Evolutionary conservation across 2,888 invertebrate species (phyloP).

Genomic region (Atethmia centrago): DNA sequence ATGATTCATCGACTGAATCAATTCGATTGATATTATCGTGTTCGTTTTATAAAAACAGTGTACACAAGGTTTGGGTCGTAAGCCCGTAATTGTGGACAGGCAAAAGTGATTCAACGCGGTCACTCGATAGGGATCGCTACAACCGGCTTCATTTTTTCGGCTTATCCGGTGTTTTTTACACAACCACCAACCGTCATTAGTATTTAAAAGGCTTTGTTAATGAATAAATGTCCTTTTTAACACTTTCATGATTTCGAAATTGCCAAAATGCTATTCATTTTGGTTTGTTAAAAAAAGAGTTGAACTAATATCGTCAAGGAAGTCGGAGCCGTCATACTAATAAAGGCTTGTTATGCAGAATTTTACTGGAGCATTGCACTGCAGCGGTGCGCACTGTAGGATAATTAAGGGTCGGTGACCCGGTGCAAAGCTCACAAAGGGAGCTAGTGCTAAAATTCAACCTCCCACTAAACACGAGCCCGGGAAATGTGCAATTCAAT

Average conservation of each 20-base stretch:
- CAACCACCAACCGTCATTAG: conserved; percentile 65
- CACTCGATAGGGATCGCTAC: conserved; percentile 76
- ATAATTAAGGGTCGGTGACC: conserved; percentile 89
- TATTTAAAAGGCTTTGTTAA: conserved; percentile 52
- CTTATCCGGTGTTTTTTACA: conserved; percentile 80
- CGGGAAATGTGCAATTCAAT: conserved; percentile 72
- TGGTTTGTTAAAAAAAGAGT: conserved; percentile 71
- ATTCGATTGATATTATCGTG: conserved; percentile 78
- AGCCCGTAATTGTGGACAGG: conserved; percentile 70
- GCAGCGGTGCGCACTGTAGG: conserved; percentile 80
- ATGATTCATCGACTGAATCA: conserved; percentile 83
- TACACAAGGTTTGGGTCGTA: conserved; percentile 78
- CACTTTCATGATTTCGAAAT: conserved; percentile 10
- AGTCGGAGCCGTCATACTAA: conserved; percentile 80
- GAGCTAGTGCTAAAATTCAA: conserved; percentile 83
- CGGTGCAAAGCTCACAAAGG: conserved; percentile 79
- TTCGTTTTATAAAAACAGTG: conserved; percentile 78
- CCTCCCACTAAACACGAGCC: conserved; percentile 71
- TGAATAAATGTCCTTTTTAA: conserved; percentile 19
- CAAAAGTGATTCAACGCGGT: conserved; percentile 78
- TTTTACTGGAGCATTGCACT: conserved; percentile 90
- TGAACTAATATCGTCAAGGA: conserved; percentile 72
- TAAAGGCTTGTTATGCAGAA: conserved; percentile 89
- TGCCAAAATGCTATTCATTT: conserved; percentile 31
- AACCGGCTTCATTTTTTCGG: conserved; percentile 77